Evolutionary conservation across 2,113 vertebrate species (phyloP).

Genomic region (Apeltes quadracus): DNA sequence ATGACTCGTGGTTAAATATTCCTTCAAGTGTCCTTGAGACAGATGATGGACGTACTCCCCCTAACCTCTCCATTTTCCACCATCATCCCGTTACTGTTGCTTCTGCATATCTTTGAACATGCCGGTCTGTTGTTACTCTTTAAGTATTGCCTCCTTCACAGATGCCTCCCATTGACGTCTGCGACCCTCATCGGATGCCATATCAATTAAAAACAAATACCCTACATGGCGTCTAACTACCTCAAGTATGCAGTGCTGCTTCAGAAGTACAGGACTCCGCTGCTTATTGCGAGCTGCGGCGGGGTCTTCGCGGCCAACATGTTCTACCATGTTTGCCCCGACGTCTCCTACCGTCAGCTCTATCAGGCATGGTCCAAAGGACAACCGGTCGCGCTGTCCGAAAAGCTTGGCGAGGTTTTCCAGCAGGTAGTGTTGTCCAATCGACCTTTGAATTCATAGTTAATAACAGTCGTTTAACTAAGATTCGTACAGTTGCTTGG

Average conservation of each 20-base stretch:
- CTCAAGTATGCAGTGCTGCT: slow-evolving; percentile 78
- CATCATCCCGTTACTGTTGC: no score
- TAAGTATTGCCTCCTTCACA: slow-evolving; percentile 11
- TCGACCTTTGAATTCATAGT: neutral
- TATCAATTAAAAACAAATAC: neutral
- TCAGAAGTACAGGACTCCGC: slow-evolving; percentile 83
- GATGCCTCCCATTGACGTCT: slow-evolving; percentile 42
- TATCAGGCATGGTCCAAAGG: slow-evolving; percentile 90
- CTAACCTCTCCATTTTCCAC: no score
- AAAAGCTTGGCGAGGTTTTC: slow-evolving; percentile 79
- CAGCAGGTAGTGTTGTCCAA: slow-evolving; percentile 63
- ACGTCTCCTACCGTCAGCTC: slow-evolving; percentile 80
- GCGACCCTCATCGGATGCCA: neutral
- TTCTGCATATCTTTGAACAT: neutral
- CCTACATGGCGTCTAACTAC: slow-evolving; percentile 81
- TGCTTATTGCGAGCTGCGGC: slow-evolving; percentile 83
- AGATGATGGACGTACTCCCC: no score
- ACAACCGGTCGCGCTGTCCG: slow-evolving; percentile 77
- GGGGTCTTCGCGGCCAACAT: slow-evolving; percentile 86
- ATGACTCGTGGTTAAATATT: neutral
- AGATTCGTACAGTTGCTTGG: neutral
- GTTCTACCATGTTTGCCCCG: slow-evolving; percentile 86
- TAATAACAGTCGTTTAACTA: neutral
- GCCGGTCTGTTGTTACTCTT: neutral
- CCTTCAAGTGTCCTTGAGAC: neutral